Percentiles rank a stretch among this genome's conserved stretches.
phyloP scores from a whole-genome alignment of 2,888 invertebrate species.

The Camptogramma bilineatum region DNA sequence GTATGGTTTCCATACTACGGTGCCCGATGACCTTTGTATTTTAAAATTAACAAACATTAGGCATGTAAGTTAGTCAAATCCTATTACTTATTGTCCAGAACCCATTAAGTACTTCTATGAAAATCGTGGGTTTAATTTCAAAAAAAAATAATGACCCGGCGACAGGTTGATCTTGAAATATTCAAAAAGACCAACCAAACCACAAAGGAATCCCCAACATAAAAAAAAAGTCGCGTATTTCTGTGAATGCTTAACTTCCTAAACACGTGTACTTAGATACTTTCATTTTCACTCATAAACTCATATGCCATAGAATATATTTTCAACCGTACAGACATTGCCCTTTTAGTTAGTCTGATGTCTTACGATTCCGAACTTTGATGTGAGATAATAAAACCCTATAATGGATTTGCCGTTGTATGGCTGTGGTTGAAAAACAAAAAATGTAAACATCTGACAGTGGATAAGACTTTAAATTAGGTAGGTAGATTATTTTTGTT shows the following conservation, averaged over 20 bases:
- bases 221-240: slow-evolving; percentile 71
- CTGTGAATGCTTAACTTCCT: slow-evolving; percentile 69
- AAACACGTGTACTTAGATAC: slow-evolving; percentile 38
- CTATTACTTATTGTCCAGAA: neutral
- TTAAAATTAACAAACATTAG: neutral
- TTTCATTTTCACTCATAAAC: slow-evolving; percentile 64
- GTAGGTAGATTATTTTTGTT: neutral
- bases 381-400: slow-evolving; percentile 78
- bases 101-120: neutral
- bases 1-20: no score
- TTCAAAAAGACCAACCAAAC: slow-evolving; percentile 63
- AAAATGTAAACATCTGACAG: slow-evolving; percentile 57
- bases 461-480: slow-evolving; percentile 52
- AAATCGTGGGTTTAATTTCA: neutral
- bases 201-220: slow-evolving; percentile 73
- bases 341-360: slow-evolving; percentile 51
- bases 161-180: slow-evolving; percentile 39
- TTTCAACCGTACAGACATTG: slow-evolving; percentile 51
- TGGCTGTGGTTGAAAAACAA: slow-evolving; percentile 65
- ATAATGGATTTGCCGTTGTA: slow-evolving; percentile 76
- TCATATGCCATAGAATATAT: slow-evolving; percentile 54
- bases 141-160: slow-evolving; percentile 24
- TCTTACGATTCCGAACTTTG: slow-evolving; percentile 73
- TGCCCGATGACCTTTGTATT: no score
- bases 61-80: neutral